Conservation (phyloP, 2,113 vertebrate species). For the Lasiurus borealis region DNA sequence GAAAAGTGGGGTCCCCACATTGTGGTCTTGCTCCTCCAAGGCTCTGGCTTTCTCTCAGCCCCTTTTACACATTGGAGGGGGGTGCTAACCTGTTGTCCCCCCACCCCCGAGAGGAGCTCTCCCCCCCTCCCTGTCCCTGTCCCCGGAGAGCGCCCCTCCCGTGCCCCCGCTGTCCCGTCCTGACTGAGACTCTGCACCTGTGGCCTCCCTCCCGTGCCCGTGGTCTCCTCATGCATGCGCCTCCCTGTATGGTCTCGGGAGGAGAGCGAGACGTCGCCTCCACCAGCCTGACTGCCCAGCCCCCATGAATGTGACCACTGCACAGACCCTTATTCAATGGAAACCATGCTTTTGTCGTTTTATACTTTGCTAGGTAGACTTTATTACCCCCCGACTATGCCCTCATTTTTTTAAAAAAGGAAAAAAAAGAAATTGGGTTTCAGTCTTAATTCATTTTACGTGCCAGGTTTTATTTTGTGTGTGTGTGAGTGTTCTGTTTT, state of each 20-base stretch:
- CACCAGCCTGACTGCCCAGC: constrained; percentile 75
- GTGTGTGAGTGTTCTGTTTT: constrained; percentile 66
- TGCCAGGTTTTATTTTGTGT: constrained; percentile 80
- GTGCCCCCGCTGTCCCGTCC: constrained; percentile 63
- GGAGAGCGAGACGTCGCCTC: constrained; percentile 72
- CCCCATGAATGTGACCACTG: constrained; percentile 82
- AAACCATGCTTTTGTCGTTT: constrained; percentile 86
- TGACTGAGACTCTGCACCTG: constrained; percentile 73
- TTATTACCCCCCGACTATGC: constrained; percentile 72
- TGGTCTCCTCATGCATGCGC: constrained; percentile 80
- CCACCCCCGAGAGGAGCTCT: neutral
- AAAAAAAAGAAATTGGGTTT: constrained; percentile 81
- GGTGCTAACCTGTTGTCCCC: neutral
- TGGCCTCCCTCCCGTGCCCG: constrained; percentile 64
- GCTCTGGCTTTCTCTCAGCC: constrained; percentile 56
- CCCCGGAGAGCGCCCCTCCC: constrained; percentile 42
- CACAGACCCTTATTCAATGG: constrained; percentile 86
- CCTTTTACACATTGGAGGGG: constrained; percentile 14
- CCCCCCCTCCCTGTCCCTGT: neutral
- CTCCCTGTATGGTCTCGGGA: constrained; percentile 86
- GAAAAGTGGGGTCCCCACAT: constrained; percentile 20
- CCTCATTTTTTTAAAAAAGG: constrained; percentile 81
- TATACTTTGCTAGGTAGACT: constrained; percentile 85
- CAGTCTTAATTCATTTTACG: constrained; percentile 86
- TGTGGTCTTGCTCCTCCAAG: constrained; percentile 64